Conservation (phyloP, 2,888 invertebrate genomes). For the Nyleta sp. region DNA sequence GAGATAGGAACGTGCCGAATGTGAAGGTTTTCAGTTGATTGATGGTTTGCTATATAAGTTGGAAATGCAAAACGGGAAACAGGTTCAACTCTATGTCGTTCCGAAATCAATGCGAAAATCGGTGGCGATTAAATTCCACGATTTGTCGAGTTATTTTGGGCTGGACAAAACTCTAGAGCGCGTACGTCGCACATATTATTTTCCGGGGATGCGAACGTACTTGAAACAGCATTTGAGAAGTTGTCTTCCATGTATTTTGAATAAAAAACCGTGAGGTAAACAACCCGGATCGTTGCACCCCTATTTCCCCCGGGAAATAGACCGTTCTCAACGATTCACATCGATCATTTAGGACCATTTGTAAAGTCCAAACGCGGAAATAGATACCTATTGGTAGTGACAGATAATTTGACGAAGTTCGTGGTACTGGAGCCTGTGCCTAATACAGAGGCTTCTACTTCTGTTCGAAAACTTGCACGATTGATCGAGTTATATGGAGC, state of each 20-base stretch:
- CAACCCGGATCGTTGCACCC: background rate
- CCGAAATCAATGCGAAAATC: conserved; percentile 21
- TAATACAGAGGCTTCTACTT: background rate
- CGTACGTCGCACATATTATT: conserved; percentile 17
- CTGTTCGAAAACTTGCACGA: background rate
- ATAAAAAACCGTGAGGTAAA: background rate
- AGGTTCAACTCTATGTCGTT: conserved; percentile 2
- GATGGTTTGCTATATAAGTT: conserved; percentile 28
- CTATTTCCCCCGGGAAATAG: conserved; percentile 1
- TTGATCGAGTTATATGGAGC: no score
- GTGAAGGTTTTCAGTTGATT: background rate
- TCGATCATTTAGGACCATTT: conserved; percentile 4
- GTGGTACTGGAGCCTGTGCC: conserved; percentile 15
- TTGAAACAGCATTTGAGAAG: conserved; percentile 3
- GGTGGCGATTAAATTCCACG: conserved; percentile 25
- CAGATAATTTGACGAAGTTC: conserved; percentile 9
- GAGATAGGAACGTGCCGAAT: conserved; percentile 11
- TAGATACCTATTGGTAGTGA: background rate
- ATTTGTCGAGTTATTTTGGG: conserved; percentile 37
- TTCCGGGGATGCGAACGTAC: conserved; percentile 22
- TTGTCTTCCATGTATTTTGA: conserved; percentile 18
- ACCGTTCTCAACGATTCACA: conserved; percentile 4
- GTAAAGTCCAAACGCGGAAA: conserved; percentile 1
- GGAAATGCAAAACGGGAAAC: background rate
- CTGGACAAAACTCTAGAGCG: conserved; percentile 14